Evolutionary conservation across 2,797 vertebrate species (phyloP).

Genomic region (Chrysocyon brachyurus): DNA sequence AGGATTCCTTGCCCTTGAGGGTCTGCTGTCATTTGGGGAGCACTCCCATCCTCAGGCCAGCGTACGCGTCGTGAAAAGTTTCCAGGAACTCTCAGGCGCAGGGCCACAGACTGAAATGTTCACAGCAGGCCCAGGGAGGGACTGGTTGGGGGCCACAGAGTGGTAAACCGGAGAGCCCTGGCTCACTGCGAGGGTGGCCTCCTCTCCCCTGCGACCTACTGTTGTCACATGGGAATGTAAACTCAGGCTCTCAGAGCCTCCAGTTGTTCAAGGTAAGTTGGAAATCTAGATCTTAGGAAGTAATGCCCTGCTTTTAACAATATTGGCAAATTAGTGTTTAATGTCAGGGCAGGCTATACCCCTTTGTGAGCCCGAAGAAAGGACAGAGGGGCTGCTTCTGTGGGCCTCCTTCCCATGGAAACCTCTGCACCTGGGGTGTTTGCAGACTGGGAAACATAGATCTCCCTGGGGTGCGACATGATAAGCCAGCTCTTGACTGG

Average conservation of each 20-base stretch:
- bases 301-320: neutral
- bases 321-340: neutral
- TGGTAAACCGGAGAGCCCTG: neutral
- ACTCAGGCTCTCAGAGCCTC: neutral
- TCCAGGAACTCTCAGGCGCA: no score
- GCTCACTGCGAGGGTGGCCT: rapidly evolving
- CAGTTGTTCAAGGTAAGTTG: neutral
- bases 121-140: neutral
- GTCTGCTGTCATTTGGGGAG: neutral
- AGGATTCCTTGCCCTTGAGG: neutral
- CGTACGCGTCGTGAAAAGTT: rapidly evolving
- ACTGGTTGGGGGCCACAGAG: neutral
- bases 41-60: neutral
- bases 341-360: neutral
- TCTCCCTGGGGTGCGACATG: neutral
- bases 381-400: neutral
- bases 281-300: neutral
- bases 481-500: neutral
- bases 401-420: neutral
- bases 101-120: neutral
- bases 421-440: neutral
- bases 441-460: neutral
- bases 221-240: neutral
- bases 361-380: neutral
- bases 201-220: neutral